Evolutionary conservation across 2,888 invertebrate genomes (phyloP).

Genomic region (Andrena flavipes): DNA sequence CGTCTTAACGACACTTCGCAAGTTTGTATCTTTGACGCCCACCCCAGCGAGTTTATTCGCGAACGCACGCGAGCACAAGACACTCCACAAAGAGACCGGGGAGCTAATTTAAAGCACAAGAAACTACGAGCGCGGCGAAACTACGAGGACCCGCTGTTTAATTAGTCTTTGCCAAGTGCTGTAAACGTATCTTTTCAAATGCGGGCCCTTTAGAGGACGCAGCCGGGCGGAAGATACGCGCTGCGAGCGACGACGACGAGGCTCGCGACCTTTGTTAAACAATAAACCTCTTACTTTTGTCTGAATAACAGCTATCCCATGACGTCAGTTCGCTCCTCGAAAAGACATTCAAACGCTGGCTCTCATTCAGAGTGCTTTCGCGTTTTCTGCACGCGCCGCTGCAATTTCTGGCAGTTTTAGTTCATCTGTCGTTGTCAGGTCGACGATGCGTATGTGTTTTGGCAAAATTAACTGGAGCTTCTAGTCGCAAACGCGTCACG

Average conservation of each 20-base stretch:
- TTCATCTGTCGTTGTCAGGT: background rate
- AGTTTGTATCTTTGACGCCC: constrained; percentile 37
- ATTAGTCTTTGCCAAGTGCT: constrained; percentile 42
- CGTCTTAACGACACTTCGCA: constrained; percentile 37
- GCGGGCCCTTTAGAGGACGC: constrained; percentile 40
- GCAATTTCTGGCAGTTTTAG: background rate
- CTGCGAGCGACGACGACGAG: constrained; percentile 5
- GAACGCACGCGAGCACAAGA: constrained; percentile 2
- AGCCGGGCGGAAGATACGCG: constrained; percentile 41
- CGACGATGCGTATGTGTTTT: background rate
- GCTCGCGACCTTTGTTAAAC: constrained; percentile 16
- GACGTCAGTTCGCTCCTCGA: background rate
- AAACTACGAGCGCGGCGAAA: constrained; percentile 46
- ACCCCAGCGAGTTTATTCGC: constrained; percentile 32
- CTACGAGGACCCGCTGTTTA: constrained; percentile 52
- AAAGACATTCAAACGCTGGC: background rate
- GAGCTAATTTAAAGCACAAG: constrained; percentile 54
- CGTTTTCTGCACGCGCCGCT: background rate
- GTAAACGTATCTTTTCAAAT: constrained; percentile 59
- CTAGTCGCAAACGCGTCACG: background rate
- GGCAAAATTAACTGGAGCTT: background rate
- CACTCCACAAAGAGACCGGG: constrained; percentile 8
- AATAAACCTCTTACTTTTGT: constrained; percentile 24
- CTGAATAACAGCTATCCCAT: background rate
- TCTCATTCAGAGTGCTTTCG: background rate